Evolutionary conservation across 2,113 vertebrate species (phyloP).

Genomic region (Melanocharis versteri): DNA sequence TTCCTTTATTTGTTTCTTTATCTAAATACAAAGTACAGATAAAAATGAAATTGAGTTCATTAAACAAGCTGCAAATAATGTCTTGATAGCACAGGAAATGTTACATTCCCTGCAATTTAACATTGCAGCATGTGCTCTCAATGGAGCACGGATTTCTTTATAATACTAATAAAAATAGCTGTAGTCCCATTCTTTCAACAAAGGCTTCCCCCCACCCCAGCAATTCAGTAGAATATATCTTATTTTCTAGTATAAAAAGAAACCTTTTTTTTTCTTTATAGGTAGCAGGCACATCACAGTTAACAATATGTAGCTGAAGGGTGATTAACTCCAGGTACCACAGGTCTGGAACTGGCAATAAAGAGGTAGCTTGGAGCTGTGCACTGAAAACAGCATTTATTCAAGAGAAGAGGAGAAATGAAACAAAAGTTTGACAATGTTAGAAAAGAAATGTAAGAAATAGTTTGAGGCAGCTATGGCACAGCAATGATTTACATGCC

Average conservation of each 20-base stretch:
- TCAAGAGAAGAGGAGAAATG: slow-evolving; percentile 38
- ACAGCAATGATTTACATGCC: slow-evolving; percentile 43
- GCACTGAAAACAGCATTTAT: slow-evolving; percentile 54
- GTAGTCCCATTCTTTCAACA: slow-evolving; percentile 47
- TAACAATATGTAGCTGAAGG: slow-evolving; percentile 65
- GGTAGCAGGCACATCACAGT: slow-evolving; percentile 46
- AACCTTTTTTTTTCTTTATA: slow-evolving; percentile 35
- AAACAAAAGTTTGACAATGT: slow-evolving; percentile 62
- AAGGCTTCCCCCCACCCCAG: background rate
- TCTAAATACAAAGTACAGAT: slow-evolving; percentile 58
- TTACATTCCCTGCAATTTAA: background rate
- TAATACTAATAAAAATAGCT: slow-evolving; percentile 59
- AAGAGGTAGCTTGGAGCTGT: slow-evolving; percentile 58
- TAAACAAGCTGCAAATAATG: slow-evolving; percentile 58
- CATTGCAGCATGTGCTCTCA: background rate
- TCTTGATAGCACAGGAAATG: slow-evolving; percentile 34
- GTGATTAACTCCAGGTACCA: slow-evolving; percentile 64
- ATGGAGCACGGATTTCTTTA: slow-evolving; percentile 47
- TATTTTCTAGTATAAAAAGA: slow-evolving; percentile 52
- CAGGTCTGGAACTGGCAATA: slow-evolving; percentile 57
- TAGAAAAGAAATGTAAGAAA: slow-evolving; percentile 29
- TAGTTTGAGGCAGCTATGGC: slow-evolving; percentile 22
- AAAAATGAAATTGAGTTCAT: slow-evolving; percentile 64
- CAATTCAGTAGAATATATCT: slow-evolving; percentile 25
- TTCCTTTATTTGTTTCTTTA: slow-evolving; percentile 58